These are phyloP conservation scores for Diploptera punctata DNA, from an alignment of 2,888 invertebrate species.

Conservation along the genomic window DNA sequence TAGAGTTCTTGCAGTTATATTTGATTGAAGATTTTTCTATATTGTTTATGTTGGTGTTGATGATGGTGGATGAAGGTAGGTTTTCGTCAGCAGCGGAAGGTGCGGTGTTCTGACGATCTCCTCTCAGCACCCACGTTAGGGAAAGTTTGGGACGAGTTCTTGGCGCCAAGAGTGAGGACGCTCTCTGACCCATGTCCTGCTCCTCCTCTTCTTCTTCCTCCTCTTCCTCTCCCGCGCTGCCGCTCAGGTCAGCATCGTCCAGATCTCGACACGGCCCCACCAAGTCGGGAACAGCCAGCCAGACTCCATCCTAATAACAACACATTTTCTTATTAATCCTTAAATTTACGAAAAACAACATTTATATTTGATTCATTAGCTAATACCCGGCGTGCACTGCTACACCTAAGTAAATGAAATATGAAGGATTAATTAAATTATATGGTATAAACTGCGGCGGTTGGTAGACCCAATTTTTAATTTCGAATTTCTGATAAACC, in stretches of 20 bases:
- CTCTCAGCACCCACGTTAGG: constrained; percentile 76
- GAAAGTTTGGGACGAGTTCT: constrained; percentile 68
- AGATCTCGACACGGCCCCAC: constrained; percentile 41
- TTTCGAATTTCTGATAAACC: too few relatives aligned
- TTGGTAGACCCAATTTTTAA: too few relatives aligned
- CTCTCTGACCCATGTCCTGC: constrained; percentile 52
- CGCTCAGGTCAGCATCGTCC: constrained; percentile 34
- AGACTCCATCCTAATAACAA: constrained; percentile 35
- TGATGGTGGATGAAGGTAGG: constrained; percentile 39
- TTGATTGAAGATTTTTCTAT: constrained; percentile 47
- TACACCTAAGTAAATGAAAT: too few relatives aligned
- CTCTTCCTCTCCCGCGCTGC: constrained; percentile 30
- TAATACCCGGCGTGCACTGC: too few relatives aligned
- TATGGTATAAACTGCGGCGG: too few relatives aligned
- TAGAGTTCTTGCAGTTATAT: neutral
- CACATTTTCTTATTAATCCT: neutral
- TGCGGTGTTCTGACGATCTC: constrained; percentile 55
- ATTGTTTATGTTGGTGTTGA: constrained; percentile 50
- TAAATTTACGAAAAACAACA: too few relatives aligned
- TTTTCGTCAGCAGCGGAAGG: constrained; percentile 31
- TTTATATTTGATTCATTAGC: too few relatives aligned
- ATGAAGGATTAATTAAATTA: too few relatives aligned
- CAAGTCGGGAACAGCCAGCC: constrained; percentile 40
- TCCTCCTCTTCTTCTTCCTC: constrained; percentile 23
- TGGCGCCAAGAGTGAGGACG: constrained; percentile 50